Evolutionary conservation across 2,888 invertebrate species (phyloP).

Genomic region (Callimorpha dominula): DNA sequence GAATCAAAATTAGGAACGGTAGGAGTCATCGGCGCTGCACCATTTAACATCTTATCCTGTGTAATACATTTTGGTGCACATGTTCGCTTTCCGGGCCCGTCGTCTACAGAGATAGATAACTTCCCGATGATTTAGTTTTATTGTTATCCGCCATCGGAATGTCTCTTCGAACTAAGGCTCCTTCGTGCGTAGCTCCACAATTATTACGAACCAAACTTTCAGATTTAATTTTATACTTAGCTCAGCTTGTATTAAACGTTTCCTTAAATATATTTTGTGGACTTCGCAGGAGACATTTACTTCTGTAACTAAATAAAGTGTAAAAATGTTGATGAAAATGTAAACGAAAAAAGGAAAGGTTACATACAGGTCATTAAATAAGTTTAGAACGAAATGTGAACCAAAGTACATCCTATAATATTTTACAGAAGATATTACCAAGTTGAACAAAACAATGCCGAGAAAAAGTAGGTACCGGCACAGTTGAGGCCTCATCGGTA

Average conservation of each 20-base stretch:
- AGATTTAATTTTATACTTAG: constrained; percentile 46
- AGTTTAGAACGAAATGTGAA: too few relatives aligned
- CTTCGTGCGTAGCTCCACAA: constrained; percentile 54
- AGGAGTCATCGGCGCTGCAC: constrained; percentile 70
- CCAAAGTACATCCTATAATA: too few relatives aligned
- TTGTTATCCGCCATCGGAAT: constrained; percentile 82
- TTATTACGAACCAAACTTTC: constrained; percentile 43
- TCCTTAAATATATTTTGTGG: constrained; percentile 28
- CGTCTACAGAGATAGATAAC: constrained; percentile 81
- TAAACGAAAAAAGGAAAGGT: not conserved
- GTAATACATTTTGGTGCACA: constrained; percentile 77
- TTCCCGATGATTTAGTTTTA: constrained; percentile 87
- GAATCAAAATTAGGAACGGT: constrained; percentile 62
- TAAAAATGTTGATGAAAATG: not conserved
- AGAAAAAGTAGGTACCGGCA: too few relatives aligned
- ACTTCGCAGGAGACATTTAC: not conserved
- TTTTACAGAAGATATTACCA: too few relatives aligned
- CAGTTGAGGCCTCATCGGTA: too few relatives aligned
- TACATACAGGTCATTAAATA: not conserved
- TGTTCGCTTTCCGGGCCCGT: constrained; percentile 72
- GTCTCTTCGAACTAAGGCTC: constrained; percentile 63
- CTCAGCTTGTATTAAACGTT: constrained; percentile 39
- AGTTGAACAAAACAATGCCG: too few relatives aligned
- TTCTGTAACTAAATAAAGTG: not conserved
- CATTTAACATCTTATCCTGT: constrained; percentile 78